Evolutionary conservation across 2,888 invertebrate species (phyloP).

Genomic region (Molanna angustata): DNA sequence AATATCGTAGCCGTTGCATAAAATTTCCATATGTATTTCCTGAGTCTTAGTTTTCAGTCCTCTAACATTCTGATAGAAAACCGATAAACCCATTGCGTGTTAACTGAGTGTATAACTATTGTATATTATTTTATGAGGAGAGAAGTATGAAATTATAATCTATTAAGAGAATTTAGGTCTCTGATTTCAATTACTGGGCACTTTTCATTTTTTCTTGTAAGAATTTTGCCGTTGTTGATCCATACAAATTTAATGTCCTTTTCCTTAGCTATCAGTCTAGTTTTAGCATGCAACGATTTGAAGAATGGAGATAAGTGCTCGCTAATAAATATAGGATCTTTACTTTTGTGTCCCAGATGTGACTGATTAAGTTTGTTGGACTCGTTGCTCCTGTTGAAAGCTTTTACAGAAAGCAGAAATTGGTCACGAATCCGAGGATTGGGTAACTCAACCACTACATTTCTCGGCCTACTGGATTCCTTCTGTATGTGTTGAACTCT

Average conservation of each 20-base stretch:
- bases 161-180: background rate
- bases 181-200: background rate
- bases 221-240: background rate
- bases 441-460: background rate
- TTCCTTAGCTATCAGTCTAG: background rate
- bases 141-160: background rate
- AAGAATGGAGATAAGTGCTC: background rate
- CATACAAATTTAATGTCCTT: slow-evolving; percentile 1
- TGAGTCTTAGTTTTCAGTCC: background rate
- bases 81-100: background rate
- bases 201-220: background rate
- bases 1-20: background rate
- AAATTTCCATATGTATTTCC: background rate
- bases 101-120: background rate
- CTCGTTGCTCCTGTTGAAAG: background rate
- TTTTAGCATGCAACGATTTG: background rate
- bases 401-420: background rate
- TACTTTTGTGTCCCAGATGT: background rate
- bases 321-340: background rate
- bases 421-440: background rate
- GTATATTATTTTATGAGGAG: too few species aligned
- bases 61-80: slow-evolving; percentile 1
- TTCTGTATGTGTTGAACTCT: background rate
- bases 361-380: background rate
- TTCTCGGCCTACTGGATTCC: background rate